Base-by-base conservation (phyloP, 2,797 vertebrate genomes). In the Myioborus melanocephalus region DNA sequence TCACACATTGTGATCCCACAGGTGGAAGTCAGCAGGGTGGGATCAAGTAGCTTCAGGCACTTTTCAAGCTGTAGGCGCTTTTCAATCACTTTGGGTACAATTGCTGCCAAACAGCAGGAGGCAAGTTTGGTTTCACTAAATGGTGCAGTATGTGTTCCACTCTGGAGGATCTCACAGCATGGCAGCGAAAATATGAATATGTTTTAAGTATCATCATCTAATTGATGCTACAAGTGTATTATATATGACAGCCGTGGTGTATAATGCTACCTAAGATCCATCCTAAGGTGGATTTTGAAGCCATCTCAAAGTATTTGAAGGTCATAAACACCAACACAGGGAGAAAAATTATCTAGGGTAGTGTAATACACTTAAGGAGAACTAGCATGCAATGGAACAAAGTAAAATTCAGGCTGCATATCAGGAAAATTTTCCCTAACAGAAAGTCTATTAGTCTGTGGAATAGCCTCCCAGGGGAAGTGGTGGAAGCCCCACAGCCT, bases 371-470 rank as follows among this genome's bases (percentile, higher is more conserved):
- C 81, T 96, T 96, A 78, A 97, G 97, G 92, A 97, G 90, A 96
- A 83, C 92, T 91, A 95, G 94, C 93, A 96, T 94, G 96, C 93
- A 97, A 92, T 96, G 94, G 97, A 98, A 97, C 95, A 96, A 97
- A 97, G 97, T 97, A 97, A 97, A 98, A 97, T 95, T 96, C 97
- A 97, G 96, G 92, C 96, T 91, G 77, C 91, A 84, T 97, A 97
- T 96, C 97, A 97, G 96, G 95, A 98, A 98, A 97, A 95, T 97
- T 97, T 97, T 98, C 97, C 96, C 94, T 76, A 97, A 96, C 90
- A 97, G 90, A 82, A 97, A 97, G 96, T 96, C 96, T 97, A 95
- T 96, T 97, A 97, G 95, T 79, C 68, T 95, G 96, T 96, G 95
- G 95, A 98, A 96, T 88, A 96, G 87, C 89, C 44, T 97, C 97